A percentile compares a stretch with the other conserved stretches of the same genome.
These are phyloP conservation scores for Vanessa atalanta DNA, from an alignment of 1,140 invertebrate genomes.

Conservation along the genomic window DNA sequence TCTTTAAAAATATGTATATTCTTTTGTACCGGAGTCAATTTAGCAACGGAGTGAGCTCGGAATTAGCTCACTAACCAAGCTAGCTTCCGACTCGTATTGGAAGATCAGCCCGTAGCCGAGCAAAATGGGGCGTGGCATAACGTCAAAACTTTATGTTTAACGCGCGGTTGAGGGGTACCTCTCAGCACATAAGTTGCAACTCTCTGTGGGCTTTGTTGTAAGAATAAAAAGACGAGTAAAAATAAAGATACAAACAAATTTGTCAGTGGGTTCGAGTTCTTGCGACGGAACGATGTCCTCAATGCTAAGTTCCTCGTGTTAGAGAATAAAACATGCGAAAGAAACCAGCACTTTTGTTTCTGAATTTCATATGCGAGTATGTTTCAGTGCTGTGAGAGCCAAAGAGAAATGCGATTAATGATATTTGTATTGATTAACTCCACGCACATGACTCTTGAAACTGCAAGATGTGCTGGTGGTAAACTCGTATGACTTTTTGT, in stretches of 20 bases:
- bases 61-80: not conserved
- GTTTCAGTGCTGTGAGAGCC: not conserved
- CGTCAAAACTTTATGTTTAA: conserved; percentile 39
- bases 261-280: not conserved
- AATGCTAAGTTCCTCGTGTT: not conserved
- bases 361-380: not conserved
- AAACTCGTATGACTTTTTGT: too few species aligned
- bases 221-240: conserved; percentile 15
- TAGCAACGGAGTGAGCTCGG: too few species aligned
- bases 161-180: conserved; percentile 23
- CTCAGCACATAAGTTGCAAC: conserved; percentile 21
- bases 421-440: not conserved
- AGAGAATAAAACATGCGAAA: not conserved
- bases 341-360: not conserved
- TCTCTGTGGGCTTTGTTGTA: conserved; percentile 10
- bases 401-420: not conserved
- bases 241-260: conserved; percentile 7
- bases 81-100: not conserved
- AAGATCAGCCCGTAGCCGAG: not conserved
- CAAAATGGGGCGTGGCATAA: conserved; percentile 18
- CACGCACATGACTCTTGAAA: too few species aligned
- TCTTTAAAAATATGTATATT: too few species aligned
- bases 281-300: not conserved
- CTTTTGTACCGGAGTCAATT: too few species aligned
- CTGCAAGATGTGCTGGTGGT: too few species aligned